phyloP scores from a whole-genome alignment of 2,797 vertebrate genomes.

The Schizothorax lantsangensis region DNA sequence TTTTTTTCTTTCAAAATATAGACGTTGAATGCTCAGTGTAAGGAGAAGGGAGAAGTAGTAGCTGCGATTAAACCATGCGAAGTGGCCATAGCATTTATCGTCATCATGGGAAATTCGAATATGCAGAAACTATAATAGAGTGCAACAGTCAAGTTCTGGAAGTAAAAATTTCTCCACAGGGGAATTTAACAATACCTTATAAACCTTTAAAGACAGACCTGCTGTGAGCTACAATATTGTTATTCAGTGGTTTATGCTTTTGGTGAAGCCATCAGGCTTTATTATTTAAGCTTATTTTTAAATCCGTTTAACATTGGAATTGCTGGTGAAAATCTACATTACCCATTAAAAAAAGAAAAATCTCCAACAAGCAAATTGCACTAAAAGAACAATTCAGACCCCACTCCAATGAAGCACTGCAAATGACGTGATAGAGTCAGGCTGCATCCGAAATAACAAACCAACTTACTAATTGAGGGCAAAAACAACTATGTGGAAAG shows the following conservation, averaged over 20 bases:
- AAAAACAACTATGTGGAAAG: background rate
- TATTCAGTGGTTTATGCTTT: background rate
- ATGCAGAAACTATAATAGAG: background rate
- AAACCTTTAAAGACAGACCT: background rate
- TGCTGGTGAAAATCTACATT: background rate
- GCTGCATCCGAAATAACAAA: background rate
- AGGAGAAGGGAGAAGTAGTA: background rate
- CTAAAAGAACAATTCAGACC: background rate
- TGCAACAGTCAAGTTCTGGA: background rate
- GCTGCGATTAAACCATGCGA: background rate
- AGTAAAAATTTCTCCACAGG: background rate
- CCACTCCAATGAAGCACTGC: background rate
- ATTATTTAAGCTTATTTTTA: background rate
- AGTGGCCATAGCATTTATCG: background rate
- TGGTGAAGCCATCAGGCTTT: background rate
- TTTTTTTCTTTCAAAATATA: background rate
- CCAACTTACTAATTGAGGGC: background rate
- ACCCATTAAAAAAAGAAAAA: background rate
- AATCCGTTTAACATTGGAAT: background rate
- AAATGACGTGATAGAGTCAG: background rate
- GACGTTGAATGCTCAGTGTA: background rate
- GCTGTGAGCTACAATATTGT: background rate
- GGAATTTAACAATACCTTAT: background rate
- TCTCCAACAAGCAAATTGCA: background rate
- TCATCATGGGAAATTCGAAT: background rate